These are phyloP conservation scores for Thunnus thynnus DNA, from an alignment of 2,113 vertebrate species.

Conservation along the genomic window DNA sequence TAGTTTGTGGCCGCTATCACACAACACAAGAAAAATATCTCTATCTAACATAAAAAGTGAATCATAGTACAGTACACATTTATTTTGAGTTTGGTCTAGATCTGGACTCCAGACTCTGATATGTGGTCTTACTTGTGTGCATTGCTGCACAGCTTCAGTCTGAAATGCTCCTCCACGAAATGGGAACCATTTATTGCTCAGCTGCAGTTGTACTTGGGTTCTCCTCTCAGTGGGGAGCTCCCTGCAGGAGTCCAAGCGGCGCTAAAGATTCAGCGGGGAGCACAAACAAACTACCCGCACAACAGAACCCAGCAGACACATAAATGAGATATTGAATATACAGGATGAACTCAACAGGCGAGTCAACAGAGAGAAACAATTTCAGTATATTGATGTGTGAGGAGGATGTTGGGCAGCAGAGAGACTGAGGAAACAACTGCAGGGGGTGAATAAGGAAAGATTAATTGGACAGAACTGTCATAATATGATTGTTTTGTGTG, in stretches of 20 bases:
- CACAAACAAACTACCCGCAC: constrained; percentile 9
- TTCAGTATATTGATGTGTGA: neutral
- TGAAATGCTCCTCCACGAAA: neutral
- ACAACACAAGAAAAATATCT: too few relatives aligned
- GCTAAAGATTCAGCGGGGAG: constrained; percentile 19
- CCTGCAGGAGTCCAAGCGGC: constrained; percentile 7
- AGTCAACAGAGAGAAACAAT: neutral
- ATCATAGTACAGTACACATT: too few relatives aligned
- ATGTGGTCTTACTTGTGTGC: too few relatives aligned
- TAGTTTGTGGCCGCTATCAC: too few relatives aligned
- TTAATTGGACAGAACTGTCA: neutral
- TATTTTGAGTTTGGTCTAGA: too few relatives aligned
- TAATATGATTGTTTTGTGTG: too few relatives aligned
- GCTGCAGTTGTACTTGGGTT: constrained; percentile 12
- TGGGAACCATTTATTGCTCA: neutral
- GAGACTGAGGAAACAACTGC: too few relatives aligned
- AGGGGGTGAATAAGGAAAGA: neutral
- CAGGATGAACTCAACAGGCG: too few relatives aligned
- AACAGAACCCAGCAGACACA: neutral
- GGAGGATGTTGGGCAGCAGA: neutral
- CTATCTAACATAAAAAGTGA: too few relatives aligned
- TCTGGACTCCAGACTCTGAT: too few relatives aligned
- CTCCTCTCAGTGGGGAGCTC: constrained; percentile 6
- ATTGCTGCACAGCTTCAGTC: neutral
- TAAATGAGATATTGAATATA: constrained; percentile 32